Percentiles rank a stretch among this genome's conserved stretches.
Conservation (phyloP, 2,888 invertebrate species). For the Apodemia mormo region DNA sequence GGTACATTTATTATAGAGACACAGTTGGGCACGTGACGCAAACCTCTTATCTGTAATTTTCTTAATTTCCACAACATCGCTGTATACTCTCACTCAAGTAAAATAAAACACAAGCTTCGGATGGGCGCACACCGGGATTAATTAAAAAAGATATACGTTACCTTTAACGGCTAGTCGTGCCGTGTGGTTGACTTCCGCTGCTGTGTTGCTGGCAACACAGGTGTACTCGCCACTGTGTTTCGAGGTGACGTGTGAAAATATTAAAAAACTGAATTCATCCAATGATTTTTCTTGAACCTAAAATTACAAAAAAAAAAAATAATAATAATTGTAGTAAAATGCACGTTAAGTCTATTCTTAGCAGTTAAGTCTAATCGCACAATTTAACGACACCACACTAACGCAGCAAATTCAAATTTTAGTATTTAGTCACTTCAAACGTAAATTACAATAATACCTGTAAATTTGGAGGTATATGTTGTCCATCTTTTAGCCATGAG, state of each 20-base stretch:
- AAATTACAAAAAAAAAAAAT: constrained; percentile 31
- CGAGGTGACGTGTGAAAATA: constrained; percentile 86
- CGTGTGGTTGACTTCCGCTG: constrained; percentile 86
- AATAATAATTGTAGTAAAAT: too few species aligned
- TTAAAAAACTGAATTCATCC: constrained; percentile 86
- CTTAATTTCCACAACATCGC: too few species aligned
- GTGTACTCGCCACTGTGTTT: constrained; percentile 87
- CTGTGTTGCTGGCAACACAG: constrained; percentile 87
- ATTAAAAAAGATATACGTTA: constrained; percentile 43
- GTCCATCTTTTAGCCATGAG: constrained; percentile 86
- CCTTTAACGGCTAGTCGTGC: constrained; percentile 87
- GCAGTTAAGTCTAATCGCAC: neutral
- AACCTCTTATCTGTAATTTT: too few species aligned
- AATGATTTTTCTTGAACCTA: constrained; percentile 85
- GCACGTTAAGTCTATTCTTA: neutral
- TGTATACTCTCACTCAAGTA: too few species aligned
- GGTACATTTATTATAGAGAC: too few species aligned
- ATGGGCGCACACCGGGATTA: too few species aligned
- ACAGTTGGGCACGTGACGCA: too few species aligned
- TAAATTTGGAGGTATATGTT: constrained; percentile 82
- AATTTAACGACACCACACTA: neutral
- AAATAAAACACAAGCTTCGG: too few species aligned
- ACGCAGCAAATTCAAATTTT: neutral
- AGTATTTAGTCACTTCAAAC: too few species aligned
- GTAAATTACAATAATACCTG: constrained; percentile 67